Base-by-base conservation (phyloP, 2,888 invertebrate genomes). In the Mesorhabditis spiculigera region DNA sequence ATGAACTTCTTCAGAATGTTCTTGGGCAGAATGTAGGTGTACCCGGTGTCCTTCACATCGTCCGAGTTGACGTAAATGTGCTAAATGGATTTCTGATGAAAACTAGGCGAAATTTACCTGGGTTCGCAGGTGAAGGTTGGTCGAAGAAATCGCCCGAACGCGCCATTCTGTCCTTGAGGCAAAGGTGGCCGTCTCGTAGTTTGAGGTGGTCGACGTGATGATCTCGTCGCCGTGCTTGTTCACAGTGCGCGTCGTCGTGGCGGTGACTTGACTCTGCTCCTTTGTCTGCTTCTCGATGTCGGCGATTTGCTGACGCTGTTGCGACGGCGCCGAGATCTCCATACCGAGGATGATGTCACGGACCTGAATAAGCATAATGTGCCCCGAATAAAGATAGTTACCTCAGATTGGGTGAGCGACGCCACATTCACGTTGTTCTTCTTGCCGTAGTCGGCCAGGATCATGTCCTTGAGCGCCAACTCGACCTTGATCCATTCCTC, bases 281-380 rank as follows among this genome's bases (percentile, higher is more conserved):
- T 98, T 97, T 65, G 97, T 97, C 89, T 98, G 98, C 87, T 98
- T 98, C 88, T 98, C 98, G 79, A 98, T 98, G 88, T 98, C 98
- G 4, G 98, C 98, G 82, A 98, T 99, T 88, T 98, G 98, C 87
- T 98, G 98, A 64, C 98, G 90, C 86, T 98, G 98, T 0, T 96
- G 96, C 0, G 96, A 97, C 0, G 98, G 98, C 2, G 98, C 98
- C 13, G 95, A 95, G 78, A 98, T 99, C 89, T 98, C 98, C 98
- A 98, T 98, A 84, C 97, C 97, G 73, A 98, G 90, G 84, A 98
- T 96, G 78, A 98, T 98, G 87, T 98, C 98, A 70, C 98, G 92
- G 86, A 98, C 79, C 58, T 50, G n/a, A 50, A 50, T n/a, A 50
- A 50, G 10, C 64, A 64, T 3, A n/a, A 58, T 62, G 16, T 67